These are phyloP conservation scores for Melanotaenia boesemani DNA, from an alignment of 2,797 vertebrate species.

Conservation along the genomic window DNA sequence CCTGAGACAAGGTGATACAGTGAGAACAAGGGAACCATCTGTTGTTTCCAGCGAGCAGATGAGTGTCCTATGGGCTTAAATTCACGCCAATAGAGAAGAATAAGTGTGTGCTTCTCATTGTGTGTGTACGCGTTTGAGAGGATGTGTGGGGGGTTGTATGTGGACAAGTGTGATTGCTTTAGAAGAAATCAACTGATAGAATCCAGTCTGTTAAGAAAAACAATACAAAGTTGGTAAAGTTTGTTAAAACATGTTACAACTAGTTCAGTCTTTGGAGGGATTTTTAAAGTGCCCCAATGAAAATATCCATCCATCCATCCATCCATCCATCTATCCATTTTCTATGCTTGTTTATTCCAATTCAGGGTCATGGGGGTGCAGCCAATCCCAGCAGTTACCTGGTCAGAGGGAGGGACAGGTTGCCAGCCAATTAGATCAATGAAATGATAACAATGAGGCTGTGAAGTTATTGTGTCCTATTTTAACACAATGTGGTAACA, in stretches of 20 bases:
- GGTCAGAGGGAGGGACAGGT: too few relatives aligned
- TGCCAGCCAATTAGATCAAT: neutral
- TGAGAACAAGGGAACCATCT: slow-evolving; percentile 76
- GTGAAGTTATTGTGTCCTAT: neutral
- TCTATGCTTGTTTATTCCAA: too few relatives aligned
- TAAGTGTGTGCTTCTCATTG: slow-evolving; percentile 1
- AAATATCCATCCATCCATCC: too few relatives aligned
- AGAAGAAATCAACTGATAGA: neutral
- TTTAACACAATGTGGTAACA: neutral
- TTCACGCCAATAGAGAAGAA: slow-evolving; percentile 51
- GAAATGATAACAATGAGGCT: neutral
- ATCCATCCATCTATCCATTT: too few relatives aligned
- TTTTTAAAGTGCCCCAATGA: too few relatives aligned
- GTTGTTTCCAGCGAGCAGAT: slow-evolving; percentile 68
- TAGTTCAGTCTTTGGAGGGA: too few relatives aligned
- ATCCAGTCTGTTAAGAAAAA: neutral
- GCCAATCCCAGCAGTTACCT: neutral
- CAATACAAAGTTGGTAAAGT: neutral
- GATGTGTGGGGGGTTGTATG: neutral
- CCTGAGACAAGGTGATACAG: slow-evolving; percentile 62
- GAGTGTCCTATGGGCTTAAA: slow-evolving; percentile 70
- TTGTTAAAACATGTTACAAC: too few relatives aligned
- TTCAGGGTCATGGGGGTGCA: neutral
- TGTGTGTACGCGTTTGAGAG: too few relatives aligned
- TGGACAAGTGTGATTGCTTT: neutral